These are phyloP conservation scores for Mohoua ochrocephala DNA, from an alignment of 2,113 vertebrate genomes.

Conservation along the genomic window DNA sequence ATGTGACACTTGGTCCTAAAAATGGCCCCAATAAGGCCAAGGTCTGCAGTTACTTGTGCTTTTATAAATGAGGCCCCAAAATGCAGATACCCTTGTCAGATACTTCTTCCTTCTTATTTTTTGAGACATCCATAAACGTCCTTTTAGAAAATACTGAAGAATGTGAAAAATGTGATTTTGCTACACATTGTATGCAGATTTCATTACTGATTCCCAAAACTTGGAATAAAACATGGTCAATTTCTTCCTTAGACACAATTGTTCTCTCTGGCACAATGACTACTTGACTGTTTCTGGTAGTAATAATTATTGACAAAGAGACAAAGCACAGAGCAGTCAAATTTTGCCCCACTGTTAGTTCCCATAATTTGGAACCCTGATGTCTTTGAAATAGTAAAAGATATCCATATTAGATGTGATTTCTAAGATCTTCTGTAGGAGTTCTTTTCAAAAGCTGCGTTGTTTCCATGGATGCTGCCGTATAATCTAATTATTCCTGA, in stretches of 20 bases:
- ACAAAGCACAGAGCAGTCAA: constrained; percentile 32
- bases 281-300: constrained; percentile 53
- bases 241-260: neutral
- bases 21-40: neutral
- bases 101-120: neutral
- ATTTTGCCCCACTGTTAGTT: constrained; percentile 51
- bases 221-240: neutral
- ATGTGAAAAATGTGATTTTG: neutral
- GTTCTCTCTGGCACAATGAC: neutral
- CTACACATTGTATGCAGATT: neutral
- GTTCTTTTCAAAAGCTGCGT: constrained; percentile 59
- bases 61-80: neutral
- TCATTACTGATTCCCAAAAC: neutral
- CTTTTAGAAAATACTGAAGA: neutral
- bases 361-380: constrained; percentile 52
- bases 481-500: constrained; percentile 74
- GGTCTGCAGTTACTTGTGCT: neutral
- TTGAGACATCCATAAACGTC: neutral
- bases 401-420: constrained; percentile 66
- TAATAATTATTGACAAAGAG: constrained; percentile 55
- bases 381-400: constrained; percentile 53
- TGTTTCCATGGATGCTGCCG: constrained; percentile 62
- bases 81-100: neutral
- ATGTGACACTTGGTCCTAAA: neutral
- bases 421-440: constrained; percentile 61